Evolutionary conservation across 1,140 invertebrate species (phyloP).

Genomic region (Drosophila quadrilineata): DNA sequence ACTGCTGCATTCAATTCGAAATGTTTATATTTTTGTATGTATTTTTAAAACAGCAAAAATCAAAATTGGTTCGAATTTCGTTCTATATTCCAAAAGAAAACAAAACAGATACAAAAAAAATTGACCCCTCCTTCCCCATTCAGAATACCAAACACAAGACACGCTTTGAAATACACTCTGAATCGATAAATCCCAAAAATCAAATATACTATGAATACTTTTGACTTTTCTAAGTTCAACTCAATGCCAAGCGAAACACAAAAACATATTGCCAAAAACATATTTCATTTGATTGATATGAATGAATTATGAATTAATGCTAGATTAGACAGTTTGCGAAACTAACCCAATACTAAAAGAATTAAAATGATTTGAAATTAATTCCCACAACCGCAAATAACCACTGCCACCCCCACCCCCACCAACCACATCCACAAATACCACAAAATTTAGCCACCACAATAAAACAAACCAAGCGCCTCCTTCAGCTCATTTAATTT

Average conservation of each 20-base stretch:
- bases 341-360: constrained; percentile 37
- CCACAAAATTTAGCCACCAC: constrained; percentile 25
- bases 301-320: constrained; percentile 21
- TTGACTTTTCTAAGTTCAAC: constrained; percentile 32
- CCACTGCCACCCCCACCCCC: too few relatives aligned
- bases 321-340: constrained; percentile 13
- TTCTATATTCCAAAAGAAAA: constrained; percentile 80
- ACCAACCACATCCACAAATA: constrained; percentile 35
- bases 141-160: constrained; percentile 27
- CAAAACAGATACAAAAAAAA: too few relatives aligned
- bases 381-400: constrained; percentile 29
- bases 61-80: constrained; percentile 79
- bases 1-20: constrained; percentile 55
- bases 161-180: constrained; percentile 52
- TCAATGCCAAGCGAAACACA: constrained; percentile 54
- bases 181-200: too few relatives aligned
- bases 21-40: constrained; percentile 58
- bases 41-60: too few relatives aligned
- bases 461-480: constrained; percentile 39
- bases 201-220: not conserved
- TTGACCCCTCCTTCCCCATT: constrained; percentile 16
- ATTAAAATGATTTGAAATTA: too few relatives aligned
- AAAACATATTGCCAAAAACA: constrained; percentile 20
- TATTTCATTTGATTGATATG: constrained; percentile 23
- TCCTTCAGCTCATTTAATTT: constrained; percentile 67